Conservation (phyloP, 2,888 invertebrate genomes). For the Cosmopolites sordidus region DNA sequence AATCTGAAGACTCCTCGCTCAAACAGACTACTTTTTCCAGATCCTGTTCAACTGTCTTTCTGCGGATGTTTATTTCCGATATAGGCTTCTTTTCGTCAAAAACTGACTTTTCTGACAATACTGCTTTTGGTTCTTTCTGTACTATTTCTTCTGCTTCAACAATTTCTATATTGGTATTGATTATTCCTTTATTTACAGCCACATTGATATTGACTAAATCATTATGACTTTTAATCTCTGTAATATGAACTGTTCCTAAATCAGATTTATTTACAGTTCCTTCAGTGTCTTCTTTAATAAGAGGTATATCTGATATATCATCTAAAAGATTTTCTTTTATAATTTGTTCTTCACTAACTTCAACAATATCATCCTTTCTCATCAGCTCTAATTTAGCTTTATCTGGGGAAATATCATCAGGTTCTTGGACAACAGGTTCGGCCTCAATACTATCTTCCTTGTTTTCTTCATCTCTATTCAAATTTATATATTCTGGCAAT, state of each 20-base stretch:
- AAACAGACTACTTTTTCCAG: slow-evolving; percentile 21
- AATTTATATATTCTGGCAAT: neutral
- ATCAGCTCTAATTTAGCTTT: neutral
- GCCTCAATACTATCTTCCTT: neutral
- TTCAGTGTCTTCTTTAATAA: neutral
- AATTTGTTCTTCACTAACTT: neutral
- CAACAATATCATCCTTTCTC: neutral
- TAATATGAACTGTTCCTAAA: too few species aligned
- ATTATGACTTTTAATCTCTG: neutral
- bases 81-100: slow-evolving; percentile 4
- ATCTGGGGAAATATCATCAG: slow-evolving; percentile 6
- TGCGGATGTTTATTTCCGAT: slow-evolving; percentile 16
- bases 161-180: too few species aligned
- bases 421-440: slow-evolving; percentile 8
- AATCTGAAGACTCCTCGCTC: slow-evolving; percentile 25
- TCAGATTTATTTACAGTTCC: neutral
- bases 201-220: too few species aligned
- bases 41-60: slow-evolving; percentile 25
- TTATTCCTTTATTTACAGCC: too few species aligned
- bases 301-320: neutral
- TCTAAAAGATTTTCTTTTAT: neutral
- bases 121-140: neutral
- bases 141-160: too few species aligned
- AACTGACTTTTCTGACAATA: neutral
- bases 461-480: too few species aligned